phyloP scores from a whole-genome alignment of 2,797 vertebrate genomes.

The Philypnodon macrostomus region DNA sequence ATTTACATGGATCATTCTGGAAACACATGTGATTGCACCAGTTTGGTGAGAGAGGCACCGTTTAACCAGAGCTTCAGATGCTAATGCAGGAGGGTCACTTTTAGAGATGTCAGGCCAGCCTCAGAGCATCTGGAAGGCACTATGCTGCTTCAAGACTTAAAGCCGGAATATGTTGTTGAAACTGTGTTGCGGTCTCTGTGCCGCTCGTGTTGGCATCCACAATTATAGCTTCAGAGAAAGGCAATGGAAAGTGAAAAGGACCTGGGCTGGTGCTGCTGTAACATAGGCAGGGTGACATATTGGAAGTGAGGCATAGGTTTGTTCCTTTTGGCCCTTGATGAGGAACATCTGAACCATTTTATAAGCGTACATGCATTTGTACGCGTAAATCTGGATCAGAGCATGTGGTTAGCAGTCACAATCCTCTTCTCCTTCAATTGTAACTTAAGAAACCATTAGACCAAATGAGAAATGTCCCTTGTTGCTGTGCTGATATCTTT shows the following conservation, averaged over 20 bases:
- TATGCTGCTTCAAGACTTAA: slow-evolving; percentile 66
- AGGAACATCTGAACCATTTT: slow-evolving; percentile 51
- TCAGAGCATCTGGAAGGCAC: slow-evolving; percentile 61
- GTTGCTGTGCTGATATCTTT: slow-evolving; percentile 14
- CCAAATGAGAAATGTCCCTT: slow-evolving; percentile 31
- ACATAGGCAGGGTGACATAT: slow-evolving; percentile 56
- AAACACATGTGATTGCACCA: slow-evolving; percentile 61
- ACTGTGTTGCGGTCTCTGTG: slow-evolving; percentile 60
- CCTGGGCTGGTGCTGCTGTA: slow-evolving; percentile 44
- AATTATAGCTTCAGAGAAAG: slow-evolving; percentile 59
- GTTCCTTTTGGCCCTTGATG: slow-evolving; percentile 49
- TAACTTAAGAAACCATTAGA: slow-evolving; percentile 32
- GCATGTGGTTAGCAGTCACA: slow-evolving; percentile 11
- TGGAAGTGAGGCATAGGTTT: slow-evolving; percentile 46
- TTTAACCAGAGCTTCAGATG: slow-evolving; percentile 56
- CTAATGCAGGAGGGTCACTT: slow-evolving; percentile 41
- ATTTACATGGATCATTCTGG: slow-evolving; percentile 59
- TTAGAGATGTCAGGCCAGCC: slow-evolving; percentile 43
- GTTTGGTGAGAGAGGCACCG: slow-evolving; percentile 53
- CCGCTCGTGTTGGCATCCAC: slow-evolving; percentile 53
- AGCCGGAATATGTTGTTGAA: slow-evolving; percentile 51
- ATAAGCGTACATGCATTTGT: slow-evolving; percentile 10
- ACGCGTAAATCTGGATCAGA: slow-evolving; percentile 4
- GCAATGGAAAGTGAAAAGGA: slow-evolving; percentile 65
- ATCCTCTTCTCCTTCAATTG: slow-evolving; percentile 24